Base-by-base conservation (phyloP, 2,113 vertebrate genomes). In the Panthera leo region DNA sequence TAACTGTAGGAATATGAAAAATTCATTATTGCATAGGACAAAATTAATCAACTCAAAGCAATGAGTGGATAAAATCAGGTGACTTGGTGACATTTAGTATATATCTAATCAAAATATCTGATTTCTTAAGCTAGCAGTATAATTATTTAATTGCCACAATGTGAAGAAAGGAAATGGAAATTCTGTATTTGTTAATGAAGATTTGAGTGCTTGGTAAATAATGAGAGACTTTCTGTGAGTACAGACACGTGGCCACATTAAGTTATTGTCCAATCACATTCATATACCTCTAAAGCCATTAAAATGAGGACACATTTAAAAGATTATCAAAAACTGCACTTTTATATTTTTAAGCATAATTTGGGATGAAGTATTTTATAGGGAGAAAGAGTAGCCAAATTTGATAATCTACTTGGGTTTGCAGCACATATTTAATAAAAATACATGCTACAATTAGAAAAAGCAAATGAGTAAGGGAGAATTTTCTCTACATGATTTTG, bases 101-200 rank as follows among this genome's bases (percentile, higher is more conserved):
- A 93, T 68, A 91, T 91, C 70, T 89, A 78, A 86, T 55, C 5
- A 95, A 80, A 84, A 75, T 68, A n/a, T 71, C 58, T 63, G 29
- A 87, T 80, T 71, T 76, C 19, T 63, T 73, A 90, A 29, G 8
- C 21, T 76, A 29, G 39, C 25, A 29, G 5, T 45, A 83, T 85
- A 76, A 76, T 75, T 27, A 39, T 45, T 75, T 61, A 94, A 70
- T n/a, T 85, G 48, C 11, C 13, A 89, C 39, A 86, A 39, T 75
- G 61, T 55, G 29, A 78, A 78, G 13, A 82, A 82, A 95, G 27
- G 0, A 3, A 83, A 80, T 55, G 58, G 8, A 70, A 89, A 89
- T 23, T 84, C 79, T 84, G 29, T 48, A 1, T 94, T 90, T 55
- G 14, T 31, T 93, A 31, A 85, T n/a, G 27, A 23, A 73, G 12